Base-by-base conservation (phyloP, 2,888 invertebrate genomes). In the Arenicola marina region DNA sequence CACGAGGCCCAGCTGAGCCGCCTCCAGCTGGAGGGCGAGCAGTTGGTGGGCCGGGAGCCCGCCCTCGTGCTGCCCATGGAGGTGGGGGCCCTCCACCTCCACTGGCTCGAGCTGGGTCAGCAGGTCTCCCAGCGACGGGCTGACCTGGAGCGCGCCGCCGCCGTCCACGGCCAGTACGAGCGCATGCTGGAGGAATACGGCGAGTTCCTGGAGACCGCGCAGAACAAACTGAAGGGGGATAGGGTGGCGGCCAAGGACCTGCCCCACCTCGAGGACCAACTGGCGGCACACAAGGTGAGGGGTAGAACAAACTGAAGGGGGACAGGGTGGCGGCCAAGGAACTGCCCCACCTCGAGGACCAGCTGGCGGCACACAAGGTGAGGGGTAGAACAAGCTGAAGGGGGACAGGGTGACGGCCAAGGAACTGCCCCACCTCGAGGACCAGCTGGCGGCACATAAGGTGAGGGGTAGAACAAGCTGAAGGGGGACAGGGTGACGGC, bases 181-280 rank as follows among this genome's bases (percentile, higher is more conserved):
- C 75, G 75, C 61, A 71, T 82, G 68, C 71, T 81, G 51, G 69
- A 74, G 21, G 79, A 81, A 64, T 81, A 76, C 61, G 71, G 74
- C 18, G 77, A 79, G 59, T 82, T 77, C 72, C 68, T 82, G 62
- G 78, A 78, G 34, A 78, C 78, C 24, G 80, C 80, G 31, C 73
- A 79, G 56, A 73, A 71, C 48, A 81, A 81, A 65, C 71, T 81
- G 45, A 70, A 68, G 57, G 65, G 72, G 4, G 61, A 65, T n/a
- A 66, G 71, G 7, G 67, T 78, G 56, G 66, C 74, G 2, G 76
- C 75, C n/a, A 64, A 67, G 7, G 77, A 80, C 58, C 64, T 78
- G 11, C 67, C 71, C 24, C 75, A 80, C 63, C 75, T 81, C n/a
- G 74, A 75, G 62, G 76, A 80, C 58, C 80, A 80, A 61, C 73